A percentile compares a stretch with the other conserved stretches of the same genome.
Evolutionary conservation across 2,888 invertebrate species (phyloP).

Genomic region (Drosophila meridiana): DNA sequence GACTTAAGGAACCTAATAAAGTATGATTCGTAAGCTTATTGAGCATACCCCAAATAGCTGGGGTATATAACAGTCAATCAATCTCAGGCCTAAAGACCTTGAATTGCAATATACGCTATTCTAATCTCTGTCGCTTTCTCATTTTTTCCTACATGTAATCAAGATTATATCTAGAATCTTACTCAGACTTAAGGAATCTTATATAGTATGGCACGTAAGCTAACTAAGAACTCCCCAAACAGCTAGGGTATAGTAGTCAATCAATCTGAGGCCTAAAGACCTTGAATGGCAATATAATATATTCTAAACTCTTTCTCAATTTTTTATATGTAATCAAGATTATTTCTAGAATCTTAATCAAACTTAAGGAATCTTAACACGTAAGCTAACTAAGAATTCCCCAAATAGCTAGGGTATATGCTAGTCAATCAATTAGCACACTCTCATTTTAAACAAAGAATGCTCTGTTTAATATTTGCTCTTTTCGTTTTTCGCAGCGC

Average conservation of each 20-base stretch:
- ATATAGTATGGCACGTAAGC: background rate
- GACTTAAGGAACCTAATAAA: background rate
- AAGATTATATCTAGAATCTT: too few relatives aligned
- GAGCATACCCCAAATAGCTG: too few relatives aligned
- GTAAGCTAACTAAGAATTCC: background rate
- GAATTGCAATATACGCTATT: too few relatives aligned
- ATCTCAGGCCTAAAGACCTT: too few relatives aligned
- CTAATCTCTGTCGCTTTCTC: too few relatives aligned
- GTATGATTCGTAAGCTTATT: background rate
- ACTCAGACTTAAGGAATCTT: background rate
- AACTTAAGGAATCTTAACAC: background rate
- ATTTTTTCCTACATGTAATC: too few relatives aligned
- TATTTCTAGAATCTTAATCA: background rate
- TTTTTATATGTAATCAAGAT: too few relatives aligned
- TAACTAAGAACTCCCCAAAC: background rate
- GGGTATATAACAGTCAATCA: too few relatives aligned
- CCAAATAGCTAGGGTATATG: conserved; percentile 2
- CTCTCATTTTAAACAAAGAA: background rate
- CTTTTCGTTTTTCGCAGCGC: conserved; percentile 17
- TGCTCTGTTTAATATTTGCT: conserved; percentile 2
- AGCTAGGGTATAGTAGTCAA: conserved; percentile 2
- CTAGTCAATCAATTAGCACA: background rate
- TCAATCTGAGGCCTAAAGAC: background rate
- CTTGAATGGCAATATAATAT: too few relatives aligned
- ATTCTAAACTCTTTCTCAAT: too few relatives aligned